Conservation (phyloP, 2,888 invertebrate species). For the Amphimallon solstitiale region DNA sequence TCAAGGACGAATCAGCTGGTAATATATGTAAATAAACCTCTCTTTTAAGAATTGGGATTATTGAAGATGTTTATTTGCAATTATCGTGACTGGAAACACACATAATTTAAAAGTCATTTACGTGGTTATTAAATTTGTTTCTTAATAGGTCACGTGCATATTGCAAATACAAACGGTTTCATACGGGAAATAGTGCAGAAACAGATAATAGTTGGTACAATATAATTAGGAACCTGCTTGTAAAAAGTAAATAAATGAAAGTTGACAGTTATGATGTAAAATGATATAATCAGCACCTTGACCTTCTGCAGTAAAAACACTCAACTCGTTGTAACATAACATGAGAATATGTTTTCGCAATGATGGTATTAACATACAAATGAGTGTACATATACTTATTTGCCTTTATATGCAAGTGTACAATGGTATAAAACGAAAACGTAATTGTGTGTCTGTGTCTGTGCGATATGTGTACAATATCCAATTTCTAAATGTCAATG, state of each 20-base stretch:
- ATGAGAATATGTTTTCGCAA: constrained; percentile 31
- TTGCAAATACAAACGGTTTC: no score
- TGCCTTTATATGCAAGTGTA: constrained; percentile 22
- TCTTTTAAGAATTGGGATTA: no score
- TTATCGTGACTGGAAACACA: no score
- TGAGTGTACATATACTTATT: constrained; percentile 19
- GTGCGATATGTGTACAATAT: constrained; percentile 1
- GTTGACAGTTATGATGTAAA: constrained; percentile 14
- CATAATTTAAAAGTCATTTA: no score
- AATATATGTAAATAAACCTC: no score
- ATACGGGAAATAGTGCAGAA: no score
- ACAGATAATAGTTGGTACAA: constrained; percentile 1
- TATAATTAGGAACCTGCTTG: constrained; percentile 4
- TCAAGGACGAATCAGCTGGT: no score
- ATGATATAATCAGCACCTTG: constrained; percentile 32
- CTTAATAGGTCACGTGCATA: no score
- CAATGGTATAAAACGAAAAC: constrained; percentile 9
- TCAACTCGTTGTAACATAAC: constrained; percentile 13
- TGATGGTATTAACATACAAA: constrained; percentile 32
- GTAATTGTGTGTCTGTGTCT: neutral
- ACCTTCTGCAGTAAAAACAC: constrained; percentile 24
- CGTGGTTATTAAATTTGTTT: no score
- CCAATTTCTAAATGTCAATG: constrained; percentile 15
- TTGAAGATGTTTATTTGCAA: no score
- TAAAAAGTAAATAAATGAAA: constrained; percentile 15